Conservation (phyloP, 1,140 invertebrate species). For the Calliopsis andreniformis region DNA sequence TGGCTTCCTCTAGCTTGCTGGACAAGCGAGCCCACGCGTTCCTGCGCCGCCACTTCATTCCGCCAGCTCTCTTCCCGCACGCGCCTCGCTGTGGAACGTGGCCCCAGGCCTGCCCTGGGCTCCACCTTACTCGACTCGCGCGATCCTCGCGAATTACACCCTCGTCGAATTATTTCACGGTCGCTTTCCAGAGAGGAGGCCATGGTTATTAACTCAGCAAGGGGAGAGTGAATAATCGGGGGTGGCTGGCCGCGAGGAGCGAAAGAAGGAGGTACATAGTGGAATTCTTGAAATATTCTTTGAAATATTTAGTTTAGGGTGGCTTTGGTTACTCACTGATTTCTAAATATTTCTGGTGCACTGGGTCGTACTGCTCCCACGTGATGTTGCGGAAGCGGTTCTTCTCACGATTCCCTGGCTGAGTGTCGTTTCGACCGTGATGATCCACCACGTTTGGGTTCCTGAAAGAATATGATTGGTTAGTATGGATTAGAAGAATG, state of each 20-base stretch:
- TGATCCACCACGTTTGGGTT: conserved; percentile 90
- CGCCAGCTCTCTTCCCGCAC: conserved; percentile 34
- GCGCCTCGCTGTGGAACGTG: conserved; percentile 46
- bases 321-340: conserved; percentile 87
- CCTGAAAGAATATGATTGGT: conserved; percentile 80
- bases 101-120: conserved; percentile 32
- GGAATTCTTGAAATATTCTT: too few relatives aligned
- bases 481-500: conserved; percentile 7
- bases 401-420: conserved; percentile 89
- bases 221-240: too few relatives aligned
- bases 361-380: conserved; percentile 95
- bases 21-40: conserved; percentile 40
- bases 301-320: too few relatives aligned
- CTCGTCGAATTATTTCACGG: neutral
- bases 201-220: too few relatives aligned
- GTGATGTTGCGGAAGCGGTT: conserved; percentile 91
- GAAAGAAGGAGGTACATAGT: too few relatives aligned
- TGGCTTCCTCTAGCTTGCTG: conserved; percentile 23
- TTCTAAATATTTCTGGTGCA: conserved; percentile 96
- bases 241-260: too few relatives aligned
- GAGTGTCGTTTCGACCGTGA: conserved; percentile 86
- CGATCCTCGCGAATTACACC: conserved; percentile 24
- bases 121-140: conserved; percentile 49
- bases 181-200: neutral
- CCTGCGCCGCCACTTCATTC: conserved; percentile 53